These are phyloP conservation scores for Frankliniella fusca DNA, from an alignment of 2,888 invertebrate species.

Conservation along the genomic window DNA sequence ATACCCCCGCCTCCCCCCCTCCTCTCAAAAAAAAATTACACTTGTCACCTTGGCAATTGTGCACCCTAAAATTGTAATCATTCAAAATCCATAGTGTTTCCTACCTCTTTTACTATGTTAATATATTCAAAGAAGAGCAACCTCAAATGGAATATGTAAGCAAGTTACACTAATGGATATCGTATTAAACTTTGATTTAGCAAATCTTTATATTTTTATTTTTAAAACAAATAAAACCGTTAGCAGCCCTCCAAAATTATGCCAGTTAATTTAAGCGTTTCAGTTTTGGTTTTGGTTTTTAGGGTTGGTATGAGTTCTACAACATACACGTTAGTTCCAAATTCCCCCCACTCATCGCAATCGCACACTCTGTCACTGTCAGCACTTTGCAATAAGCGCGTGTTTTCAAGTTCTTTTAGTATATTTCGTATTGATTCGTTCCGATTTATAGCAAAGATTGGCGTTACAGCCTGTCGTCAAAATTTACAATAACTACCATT, in stretches of 20 bases:
- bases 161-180: not conserved
- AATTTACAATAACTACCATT: not conserved
- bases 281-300: too few species aligned
- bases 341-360: not conserved
- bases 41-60: too few species aligned
- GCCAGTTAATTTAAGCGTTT: not conserved
- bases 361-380: not conserved
- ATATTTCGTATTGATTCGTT: not conserved
- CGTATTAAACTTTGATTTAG: not conserved
- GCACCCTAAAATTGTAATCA: too few species aligned
- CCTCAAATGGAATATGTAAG: not conserved
- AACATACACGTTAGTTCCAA: not conserved
- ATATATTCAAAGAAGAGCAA: not conserved
- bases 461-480: too few species aligned
- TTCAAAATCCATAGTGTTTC: not conserved
- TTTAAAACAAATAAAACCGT: not conserved
- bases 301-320: not conserved
- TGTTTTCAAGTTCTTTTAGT: not conserved
- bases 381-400: not conserved
- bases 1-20: too few species aligned
- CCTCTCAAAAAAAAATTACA: too few species aligned
- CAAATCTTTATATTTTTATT: not conserved
- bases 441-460: not conserved
- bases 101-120: not conserved
- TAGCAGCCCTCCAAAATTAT: not conserved